phyloP scores from a whole-genome alignment of 2,888 invertebrate species.

The Syrista parreyssii region DNA sequence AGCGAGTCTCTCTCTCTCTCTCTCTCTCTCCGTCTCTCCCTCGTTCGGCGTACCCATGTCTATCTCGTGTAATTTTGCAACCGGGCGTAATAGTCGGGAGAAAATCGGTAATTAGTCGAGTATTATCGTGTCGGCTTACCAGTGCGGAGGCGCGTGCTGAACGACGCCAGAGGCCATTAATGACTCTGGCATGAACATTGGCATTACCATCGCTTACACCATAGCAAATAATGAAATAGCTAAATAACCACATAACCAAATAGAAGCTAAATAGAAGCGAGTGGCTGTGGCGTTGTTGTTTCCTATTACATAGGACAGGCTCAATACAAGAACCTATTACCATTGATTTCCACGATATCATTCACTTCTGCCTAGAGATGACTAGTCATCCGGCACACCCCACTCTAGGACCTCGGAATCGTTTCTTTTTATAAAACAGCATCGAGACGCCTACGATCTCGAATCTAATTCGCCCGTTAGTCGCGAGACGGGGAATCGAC shows the following conservation, averaged over 20 bases:
- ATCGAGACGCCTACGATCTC: slow-evolving; percentile 49
- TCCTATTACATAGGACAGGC: background rate
- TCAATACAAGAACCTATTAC: background rate
- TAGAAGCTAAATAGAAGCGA: background rate
- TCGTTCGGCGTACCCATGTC: background rate
- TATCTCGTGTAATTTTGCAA: slow-evolving; percentile 14
- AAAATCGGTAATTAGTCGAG: slow-evolving; percentile 23
- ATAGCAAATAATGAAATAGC: background rate
- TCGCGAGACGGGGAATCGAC: background rate
- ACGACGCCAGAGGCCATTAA: background rate
- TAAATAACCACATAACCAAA: background rate
- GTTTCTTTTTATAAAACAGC: background rate
- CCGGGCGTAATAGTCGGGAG: slow-evolving; percentile 9
- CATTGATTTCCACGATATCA: background rate
- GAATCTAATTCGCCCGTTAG: slow-evolving; percentile 47
- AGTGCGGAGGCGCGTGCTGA: background rate
- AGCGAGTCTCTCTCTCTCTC: background rate
- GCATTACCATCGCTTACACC: background rate
- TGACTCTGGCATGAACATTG: background rate
- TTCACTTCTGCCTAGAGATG: background rate
- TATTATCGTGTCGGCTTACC: slow-evolving; percentile 9
- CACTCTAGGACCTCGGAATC: background rate
- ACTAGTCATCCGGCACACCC: background rate
- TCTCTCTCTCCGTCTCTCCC: background rate
- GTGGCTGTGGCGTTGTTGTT: background rate